Conservation (phyloP, 2,113 vertebrate species). For the Laticauda laticaudata region DNA sequence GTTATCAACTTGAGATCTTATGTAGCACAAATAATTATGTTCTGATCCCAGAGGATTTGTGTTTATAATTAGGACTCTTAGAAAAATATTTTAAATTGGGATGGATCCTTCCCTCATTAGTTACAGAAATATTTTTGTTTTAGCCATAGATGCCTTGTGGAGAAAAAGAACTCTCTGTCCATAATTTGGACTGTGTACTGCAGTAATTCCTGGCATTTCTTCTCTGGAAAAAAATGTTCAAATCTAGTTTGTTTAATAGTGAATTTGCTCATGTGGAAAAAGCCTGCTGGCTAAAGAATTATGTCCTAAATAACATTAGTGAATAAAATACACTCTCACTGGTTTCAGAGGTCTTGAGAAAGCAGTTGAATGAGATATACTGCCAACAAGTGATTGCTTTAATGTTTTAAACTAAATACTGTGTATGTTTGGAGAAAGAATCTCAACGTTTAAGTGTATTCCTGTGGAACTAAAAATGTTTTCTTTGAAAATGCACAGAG, state of each 20-base stretch:
- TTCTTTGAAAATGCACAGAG: background rate
- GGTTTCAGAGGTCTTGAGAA: background rate
- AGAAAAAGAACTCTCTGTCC: background rate
- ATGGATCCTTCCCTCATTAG: slow-evolving; percentile 39
- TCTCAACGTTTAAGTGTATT: slow-evolving; percentile 19
- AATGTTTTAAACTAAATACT: background rate
- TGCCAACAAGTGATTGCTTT: background rate
- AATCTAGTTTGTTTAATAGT: background rate
- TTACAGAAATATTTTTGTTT: slow-evolving; percentile 31
- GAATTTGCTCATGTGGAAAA: slow-evolving; percentile 20
- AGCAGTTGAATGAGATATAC: background rate
- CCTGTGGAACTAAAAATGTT: background rate
- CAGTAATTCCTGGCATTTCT: slow-evolving; percentile 27
- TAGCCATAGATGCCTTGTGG: slow-evolving; percentile 21
- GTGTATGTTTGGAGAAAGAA: slow-evolving; percentile 15
- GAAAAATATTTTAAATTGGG: slow-evolving; percentile 19
- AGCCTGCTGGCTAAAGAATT: slow-evolving; percentile 27
- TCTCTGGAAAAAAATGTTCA: slow-evolving; percentile 11
- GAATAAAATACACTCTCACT: slow-evolving; percentile 20
- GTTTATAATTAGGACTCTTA: slow-evolving; percentile 44
- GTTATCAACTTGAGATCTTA: slow-evolving; percentile 58
- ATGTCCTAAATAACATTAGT: slow-evolving; percentile 14
- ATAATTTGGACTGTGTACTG: slow-evolving; percentile 19
- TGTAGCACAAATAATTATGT: slow-evolving; percentile 47
- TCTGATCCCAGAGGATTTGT: slow-evolving; percentile 53